These are phyloP conservation scores for Torymus aiolomorphi DNA, from an alignment of 2,888 invertebrate genomes.

Conservation along the genomic window DNA sequence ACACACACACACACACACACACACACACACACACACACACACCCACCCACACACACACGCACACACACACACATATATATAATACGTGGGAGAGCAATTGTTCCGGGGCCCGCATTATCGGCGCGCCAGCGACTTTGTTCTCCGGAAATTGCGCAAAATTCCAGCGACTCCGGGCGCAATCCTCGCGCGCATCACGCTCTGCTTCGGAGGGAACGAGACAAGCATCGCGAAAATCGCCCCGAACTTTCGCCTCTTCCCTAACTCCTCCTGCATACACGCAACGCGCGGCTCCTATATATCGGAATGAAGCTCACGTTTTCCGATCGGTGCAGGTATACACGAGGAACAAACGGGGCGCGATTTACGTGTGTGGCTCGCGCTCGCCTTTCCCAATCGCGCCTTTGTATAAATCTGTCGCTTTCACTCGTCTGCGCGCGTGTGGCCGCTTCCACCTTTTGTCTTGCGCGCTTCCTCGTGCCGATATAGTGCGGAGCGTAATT, in stretches of 20 bases:
- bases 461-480: conserved; percentile 40
- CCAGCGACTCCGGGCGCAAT: background rate
- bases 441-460: conserved; percentile 52
- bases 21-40: too few relatives aligned
- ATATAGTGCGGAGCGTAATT: conserved; percentile 34
- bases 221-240: conserved; percentile 16
- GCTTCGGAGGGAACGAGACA: background rate
- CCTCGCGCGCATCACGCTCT: background rate
- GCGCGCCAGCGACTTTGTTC: background rate
- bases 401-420: conserved; percentile 54
- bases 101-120: conserved; percentile 19
- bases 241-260: conserved; percentile 31
- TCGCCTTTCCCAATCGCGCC: conserved; percentile 52
- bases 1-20: too few relatives aligned
- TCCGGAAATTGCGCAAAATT: conserved; percentile 27
- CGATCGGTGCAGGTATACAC: conserved; percentile 11
- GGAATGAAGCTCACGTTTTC: conserved; percentile 37
- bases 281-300: background rate
- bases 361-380: conserved; percentile 42
- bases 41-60: too few relatives aligned
- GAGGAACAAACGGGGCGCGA: conserved; percentile 37
- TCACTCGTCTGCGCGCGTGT: conserved; percentile 31
- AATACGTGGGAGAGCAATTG: conserved; percentile 28
- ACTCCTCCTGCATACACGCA: too few relatives aligned
- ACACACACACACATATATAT: background rate